These are phyloP conservation scores for Orussus abietinus DNA, from an alignment of 1,140 invertebrate species.

Conservation along the genomic window DNA sequence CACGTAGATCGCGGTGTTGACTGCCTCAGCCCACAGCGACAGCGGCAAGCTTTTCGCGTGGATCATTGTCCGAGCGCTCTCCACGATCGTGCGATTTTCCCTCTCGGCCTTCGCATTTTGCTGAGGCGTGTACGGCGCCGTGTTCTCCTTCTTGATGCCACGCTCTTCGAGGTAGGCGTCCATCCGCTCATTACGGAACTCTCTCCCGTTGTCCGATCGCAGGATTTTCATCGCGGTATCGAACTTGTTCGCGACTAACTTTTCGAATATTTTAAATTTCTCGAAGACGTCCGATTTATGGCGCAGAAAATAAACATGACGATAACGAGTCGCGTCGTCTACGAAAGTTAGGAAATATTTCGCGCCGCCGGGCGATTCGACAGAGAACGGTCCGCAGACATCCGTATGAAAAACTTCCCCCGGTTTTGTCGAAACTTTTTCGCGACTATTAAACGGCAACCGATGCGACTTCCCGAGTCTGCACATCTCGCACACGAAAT, in stretches of 20 bases:
- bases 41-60: conserved; percentile 32
- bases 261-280: conserved; percentile 25
- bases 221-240: conserved; percentile 18
- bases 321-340: conserved; percentile 33
- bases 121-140: conserved; percentile 37
- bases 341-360: conserved; percentile 41
- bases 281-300: conserved; percentile 36
- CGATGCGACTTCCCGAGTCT: not conserved
- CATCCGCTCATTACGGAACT: conserved; percentile 16
- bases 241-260: conserved; percentile 20
- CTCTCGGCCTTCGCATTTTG: conserved; percentile 46
- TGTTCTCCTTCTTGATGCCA: conserved; percentile 16
- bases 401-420: conserved; percentile 36
- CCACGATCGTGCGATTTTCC: conserved; percentile 42
- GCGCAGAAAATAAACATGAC: conserved; percentile 41
- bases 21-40: conserved; percentile 48
- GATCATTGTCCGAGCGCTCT: conserved; percentile 43
- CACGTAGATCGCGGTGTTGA: conserved; percentile 33
- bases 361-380: conserved; percentile 25
- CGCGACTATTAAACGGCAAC: not conserved
- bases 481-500: not conserved
- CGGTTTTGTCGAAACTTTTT: not conserved
- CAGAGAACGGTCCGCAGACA: conserved; percentile 37
- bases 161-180: conserved; percentile 1
- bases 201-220: conserved; percentile 19